Conservation (phyloP, 1,140 invertebrate genomes). For the Nephila pilipes region DNA sequence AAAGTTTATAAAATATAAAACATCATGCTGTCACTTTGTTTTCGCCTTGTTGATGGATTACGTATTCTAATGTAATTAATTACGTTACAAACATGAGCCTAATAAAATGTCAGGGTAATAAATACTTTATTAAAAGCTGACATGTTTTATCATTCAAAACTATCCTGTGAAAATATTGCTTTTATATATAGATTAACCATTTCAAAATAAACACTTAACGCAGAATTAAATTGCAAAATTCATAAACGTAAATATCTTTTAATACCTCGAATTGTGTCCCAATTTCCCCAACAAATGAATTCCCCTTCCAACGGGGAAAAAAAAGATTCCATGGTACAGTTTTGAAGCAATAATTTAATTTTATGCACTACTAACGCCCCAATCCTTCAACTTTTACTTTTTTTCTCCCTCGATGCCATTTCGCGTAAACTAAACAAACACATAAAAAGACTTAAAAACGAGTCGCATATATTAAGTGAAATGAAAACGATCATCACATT, state of each 20-base stretch:
- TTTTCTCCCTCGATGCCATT: constrained; percentile 8
- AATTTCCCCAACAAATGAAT: neutral
- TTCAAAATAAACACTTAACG: neutral
- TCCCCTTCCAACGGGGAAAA: neutral
- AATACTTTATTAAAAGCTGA: too few species aligned
- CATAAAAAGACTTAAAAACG: neutral
- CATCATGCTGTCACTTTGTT: too few species aligned
- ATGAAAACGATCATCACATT: constrained; percentile 11
- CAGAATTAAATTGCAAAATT: constrained; percentile 1
- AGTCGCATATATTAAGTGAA: constrained; percentile 10
- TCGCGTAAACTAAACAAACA: constrained; percentile 25
- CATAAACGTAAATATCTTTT: constrained; percentile 28
- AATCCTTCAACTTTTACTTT: constrained; percentile 53
- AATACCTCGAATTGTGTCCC: neutral
- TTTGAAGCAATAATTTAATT: constrained; percentile 44
- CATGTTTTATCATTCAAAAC: too few species aligned
- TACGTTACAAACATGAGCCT: too few species aligned
- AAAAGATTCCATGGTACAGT: neutral
- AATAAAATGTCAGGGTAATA: too few species aligned
- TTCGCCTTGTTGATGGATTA: too few species aligned
- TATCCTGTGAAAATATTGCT: too few species aligned
- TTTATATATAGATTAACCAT: neutral
- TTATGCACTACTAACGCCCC: constrained; percentile 45
- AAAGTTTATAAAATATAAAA: too few species aligned
- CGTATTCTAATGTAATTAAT: too few species aligned